These are phyloP conservation scores for Schlechtendalia chinensis DNA, from an alignment of 1,140 invertebrate genomes.

Conservation along the genomic window DNA sequence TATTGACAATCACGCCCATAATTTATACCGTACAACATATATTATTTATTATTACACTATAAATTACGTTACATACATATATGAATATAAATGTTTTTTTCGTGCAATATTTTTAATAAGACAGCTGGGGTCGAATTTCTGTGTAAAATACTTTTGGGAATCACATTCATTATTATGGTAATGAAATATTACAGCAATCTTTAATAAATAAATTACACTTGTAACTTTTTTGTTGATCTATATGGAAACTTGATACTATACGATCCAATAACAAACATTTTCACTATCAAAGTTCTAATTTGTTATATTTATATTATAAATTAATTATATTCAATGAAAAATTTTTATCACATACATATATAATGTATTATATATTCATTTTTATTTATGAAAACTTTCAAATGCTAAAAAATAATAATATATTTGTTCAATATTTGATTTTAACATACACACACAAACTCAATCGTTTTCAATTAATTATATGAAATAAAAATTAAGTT, in stretches of 20 bases:
- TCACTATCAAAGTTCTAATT: neutral
- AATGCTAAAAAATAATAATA: neutral
- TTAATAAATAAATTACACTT: conserved; percentile 5
- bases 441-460: too few relatives aligned
- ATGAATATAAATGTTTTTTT: conserved; percentile 20
- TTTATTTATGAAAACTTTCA: neutral
- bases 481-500: too few relatives aligned
- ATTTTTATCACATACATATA: neutral
- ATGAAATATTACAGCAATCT: conserved; percentile 23
- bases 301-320: neutral
- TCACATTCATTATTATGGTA: conserved; percentile 14
- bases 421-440: neutral
- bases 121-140: conserved; percentile 27
- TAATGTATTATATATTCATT: neutral
- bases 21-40: too few relatives aligned
- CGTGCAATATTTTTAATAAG: conserved; percentile 13
- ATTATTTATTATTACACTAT: too few relatives aligned
- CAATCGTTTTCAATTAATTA: too few relatives aligned
- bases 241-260: conserved; percentile 3
- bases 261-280: neutral
- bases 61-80: neutral
- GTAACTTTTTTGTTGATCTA: conserved; percentile 13
- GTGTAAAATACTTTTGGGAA: conserved; percentile 33
- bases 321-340: neutral
- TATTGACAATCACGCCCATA: too few relatives aligned